These are phyloP conservation scores for Lysandra bellargus DNA, from an alignment of 2,888 invertebrate species.

Conservation along the genomic window DNA sequence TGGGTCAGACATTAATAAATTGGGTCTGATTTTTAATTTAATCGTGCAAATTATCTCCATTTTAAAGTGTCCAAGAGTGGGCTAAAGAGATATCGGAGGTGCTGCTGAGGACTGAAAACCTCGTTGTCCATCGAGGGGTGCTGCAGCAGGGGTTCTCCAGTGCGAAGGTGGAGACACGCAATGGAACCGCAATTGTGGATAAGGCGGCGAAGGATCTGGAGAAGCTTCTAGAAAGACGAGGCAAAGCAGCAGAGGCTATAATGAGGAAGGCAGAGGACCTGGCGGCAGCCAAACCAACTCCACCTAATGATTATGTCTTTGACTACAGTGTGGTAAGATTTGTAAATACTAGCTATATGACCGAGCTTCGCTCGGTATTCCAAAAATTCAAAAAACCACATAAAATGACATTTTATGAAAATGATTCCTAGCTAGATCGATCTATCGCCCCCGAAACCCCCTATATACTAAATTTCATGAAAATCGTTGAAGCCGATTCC, in stretches of 20 bases:
- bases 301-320: slow-evolving; percentile 54
- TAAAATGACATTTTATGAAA: too few relatives aligned
- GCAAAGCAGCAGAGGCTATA: slow-evolving; percentile 62
- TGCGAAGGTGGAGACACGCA: slow-evolving; percentile 56
- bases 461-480: too few relatives aligned
- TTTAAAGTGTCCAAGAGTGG: slow-evolving; percentile 61
- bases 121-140: slow-evolving; percentile 58
- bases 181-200: slow-evolving; percentile 63
- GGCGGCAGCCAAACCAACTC: slow-evolving; percentile 46
- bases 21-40: neutral
- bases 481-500: too few relatives aligned
- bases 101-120: slow-evolving; percentile 55
- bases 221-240: slow-evolving; percentile 55
- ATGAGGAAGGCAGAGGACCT: slow-evolving; percentile 64
- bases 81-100: slow-evolving; percentile 59
- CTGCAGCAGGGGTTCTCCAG: slow-evolving; percentile 58
- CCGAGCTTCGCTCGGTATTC: too few relatives aligned
- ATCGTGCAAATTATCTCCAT: neutral
- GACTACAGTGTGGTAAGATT: slow-evolving; percentile 63
- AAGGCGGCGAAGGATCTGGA: slow-evolving; percentile 57
- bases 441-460: too few relatives aligned
- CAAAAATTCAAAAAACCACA: too few relatives aligned
- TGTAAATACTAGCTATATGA: neutral
- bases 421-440: too few relatives aligned
- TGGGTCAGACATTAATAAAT: neutral